Evolutionary conservation across 2,113 vertebrate species (phyloP), one percentile per base, ranked within the genome.

Genomic region (Rhynchomys soricoides): DNA sequence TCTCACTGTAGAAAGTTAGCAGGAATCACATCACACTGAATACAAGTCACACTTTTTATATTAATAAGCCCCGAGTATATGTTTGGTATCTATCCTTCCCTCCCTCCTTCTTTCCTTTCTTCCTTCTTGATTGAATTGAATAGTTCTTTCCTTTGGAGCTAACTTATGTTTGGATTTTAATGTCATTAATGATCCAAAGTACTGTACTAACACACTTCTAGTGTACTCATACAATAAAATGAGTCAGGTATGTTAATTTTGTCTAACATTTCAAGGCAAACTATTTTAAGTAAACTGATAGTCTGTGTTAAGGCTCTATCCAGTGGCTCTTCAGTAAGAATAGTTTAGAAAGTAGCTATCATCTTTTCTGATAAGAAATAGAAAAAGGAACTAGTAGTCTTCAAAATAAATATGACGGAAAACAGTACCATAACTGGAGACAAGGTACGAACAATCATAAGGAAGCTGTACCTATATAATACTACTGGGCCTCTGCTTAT

Each of bases 111-210:
- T 34, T 34, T 68, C 64, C 13, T 34, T 68, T 13, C 66, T 6
- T 68, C 13, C 66, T 59, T 50, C 37, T 26, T 40, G 55, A 66
- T 55, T 59, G 59, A 59, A 22, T 21, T 83, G 22, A 48, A 77
- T 91, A 73, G 57, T 87, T 92, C 13, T 66, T 86, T 96, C 71
- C n/a, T 77, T 87, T 19, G 19, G 50, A 40, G 11, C 82, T 90
- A 86, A 77, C 64, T 91, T 95, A 22, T 86, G 24, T 89, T 96
- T 93, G 40, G 21, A 73, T 93, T 95, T 59, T 31, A 88, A 90
- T 91, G 26, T 62, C 74, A 79, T 59, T 93, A 48, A 15, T 90
- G 59, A 82, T 86, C 21, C 45, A 95, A 94, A 86, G 66, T 5
- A 74, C 40, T 21, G 12, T 57, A 66, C 64, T 77, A 95, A 59